phyloP scores from a whole-genome alignment of 2,888 invertebrate species.

The Horisme vitalbata region DNA sequence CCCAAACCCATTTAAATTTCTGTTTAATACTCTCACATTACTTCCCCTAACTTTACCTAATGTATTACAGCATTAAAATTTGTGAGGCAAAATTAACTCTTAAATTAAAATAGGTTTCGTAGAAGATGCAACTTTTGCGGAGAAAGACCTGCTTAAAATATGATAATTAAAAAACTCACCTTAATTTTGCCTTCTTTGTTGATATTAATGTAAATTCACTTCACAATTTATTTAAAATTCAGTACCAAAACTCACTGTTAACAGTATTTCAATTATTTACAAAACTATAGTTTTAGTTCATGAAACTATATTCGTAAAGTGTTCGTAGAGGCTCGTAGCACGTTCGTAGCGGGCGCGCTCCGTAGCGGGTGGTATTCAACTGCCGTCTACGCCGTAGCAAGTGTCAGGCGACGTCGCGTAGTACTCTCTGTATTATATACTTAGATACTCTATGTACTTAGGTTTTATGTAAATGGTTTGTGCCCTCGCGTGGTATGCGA shows the following conservation, averaged over 20 bases:
- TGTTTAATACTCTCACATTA: neutral
- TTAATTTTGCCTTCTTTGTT: neutral
- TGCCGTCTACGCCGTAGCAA: slow-evolving; percentile 61
- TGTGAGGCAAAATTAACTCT: neutral
- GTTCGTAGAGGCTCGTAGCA: slow-evolving; percentile 36
- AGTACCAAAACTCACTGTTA: neutral
- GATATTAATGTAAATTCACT: slow-evolving; percentile 3
- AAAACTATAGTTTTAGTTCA: neutral
- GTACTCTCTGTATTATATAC: slow-evolving; percentile 2
- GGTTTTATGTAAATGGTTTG: too few species aligned
- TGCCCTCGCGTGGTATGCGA: too few species aligned
- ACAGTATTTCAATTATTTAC: too few species aligned
- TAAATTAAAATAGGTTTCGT: neutral
- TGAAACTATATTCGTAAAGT: slow-evolving; percentile 21
- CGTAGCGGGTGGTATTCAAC: slow-evolving; percentile 61
- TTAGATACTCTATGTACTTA: too few species aligned
- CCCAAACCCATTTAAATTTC: neutral
- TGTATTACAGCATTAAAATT: too few species aligned
- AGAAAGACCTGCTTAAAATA: neutral
- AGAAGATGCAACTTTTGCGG: neutral
- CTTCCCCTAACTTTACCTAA: neutral
- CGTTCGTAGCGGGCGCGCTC: slow-evolving; percentile 35
- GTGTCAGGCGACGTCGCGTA: slow-evolving; percentile 27
- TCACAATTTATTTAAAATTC: neutral
- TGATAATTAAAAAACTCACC: too few species aligned